phyloP scores from a whole-genome alignment of 2,113 vertebrate genomes.

The Sphyrna mokarran region DNA sequence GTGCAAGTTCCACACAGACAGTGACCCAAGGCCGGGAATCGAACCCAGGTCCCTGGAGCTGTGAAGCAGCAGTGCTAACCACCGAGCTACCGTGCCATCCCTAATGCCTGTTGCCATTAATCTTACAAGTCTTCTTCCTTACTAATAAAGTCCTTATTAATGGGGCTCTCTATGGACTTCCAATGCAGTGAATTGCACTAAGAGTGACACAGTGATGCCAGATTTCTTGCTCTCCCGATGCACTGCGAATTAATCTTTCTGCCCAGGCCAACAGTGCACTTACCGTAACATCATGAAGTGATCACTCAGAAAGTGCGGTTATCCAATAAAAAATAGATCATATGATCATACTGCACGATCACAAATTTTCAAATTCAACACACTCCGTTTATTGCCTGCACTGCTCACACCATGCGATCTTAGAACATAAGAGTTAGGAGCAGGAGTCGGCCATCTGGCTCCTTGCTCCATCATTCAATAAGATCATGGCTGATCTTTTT shows the following conservation, averaged over 20 bases:
- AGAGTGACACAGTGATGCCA: background rate
- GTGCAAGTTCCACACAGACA: too few relatives aligned
- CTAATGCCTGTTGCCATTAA: background rate
- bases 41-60: too few relatives aligned
- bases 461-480: too few relatives aligned
- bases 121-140: background rate
- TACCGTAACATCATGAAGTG: background rate
- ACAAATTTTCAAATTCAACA: background rate
- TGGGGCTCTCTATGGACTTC: background rate
- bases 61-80: too few relatives aligned
- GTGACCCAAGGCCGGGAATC: too few relatives aligned
- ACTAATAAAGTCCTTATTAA: background rate
- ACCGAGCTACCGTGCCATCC: too few relatives aligned
- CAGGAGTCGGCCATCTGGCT: too few relatives aligned
- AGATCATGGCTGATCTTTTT: too few relatives aligned
- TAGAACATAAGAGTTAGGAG: too few relatives aligned
- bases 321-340: background rate
- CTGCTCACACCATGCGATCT: too few relatives aligned
- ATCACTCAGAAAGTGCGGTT: too few relatives aligned
- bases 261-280: background rate
- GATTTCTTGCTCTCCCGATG: background rate
- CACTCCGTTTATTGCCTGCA: background rate
- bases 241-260: background rate
- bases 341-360: background rate
- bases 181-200: background rate